Conservation (phyloP, 2,888 invertebrate species). For the Ochropleura plecta region DNA sequence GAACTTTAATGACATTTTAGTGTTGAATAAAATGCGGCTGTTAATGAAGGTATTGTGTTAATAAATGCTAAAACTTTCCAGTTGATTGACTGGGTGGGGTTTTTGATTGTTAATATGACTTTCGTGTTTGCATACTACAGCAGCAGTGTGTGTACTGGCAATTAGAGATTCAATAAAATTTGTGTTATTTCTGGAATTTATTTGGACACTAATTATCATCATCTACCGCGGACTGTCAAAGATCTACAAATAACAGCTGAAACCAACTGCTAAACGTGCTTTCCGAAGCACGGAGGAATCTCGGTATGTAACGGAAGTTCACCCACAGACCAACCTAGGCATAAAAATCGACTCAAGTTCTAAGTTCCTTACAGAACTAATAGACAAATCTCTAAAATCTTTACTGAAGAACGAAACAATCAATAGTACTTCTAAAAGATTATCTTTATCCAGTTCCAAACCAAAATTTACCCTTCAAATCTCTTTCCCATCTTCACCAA, state of each 20-base stretch:
- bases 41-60: constrained; percentile 61
- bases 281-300: too few species aligned
- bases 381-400: too few species aligned
- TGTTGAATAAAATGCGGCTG: constrained; percentile 61
- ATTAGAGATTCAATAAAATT: neutral
- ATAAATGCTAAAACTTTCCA: constrained; percentile 32
- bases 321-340: too few species aligned
- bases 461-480: constrained; percentile 7
- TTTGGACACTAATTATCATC: neutral
- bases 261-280: too few species aligned
- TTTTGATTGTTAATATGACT: constrained; percentile 13
- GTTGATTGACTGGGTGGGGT: constrained; percentile 35
- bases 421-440: neutral
- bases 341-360: too few species aligned
- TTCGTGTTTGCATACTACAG: constrained; percentile 1
- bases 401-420: neutral
- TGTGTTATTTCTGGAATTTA: too few species aligned
- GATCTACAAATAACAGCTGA: too few species aligned
- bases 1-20: constrained; percentile 75
- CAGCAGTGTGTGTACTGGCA: neutral
- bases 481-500: constrained; percentile 1
- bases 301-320: too few species aligned
- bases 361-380: too few species aligned
- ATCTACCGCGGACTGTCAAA: too few species aligned
- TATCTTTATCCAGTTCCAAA: neutral